phyloP scores from a whole-genome alignment of 2,888 invertebrate genomes.

The Himalopsyche japonica region DNA sequence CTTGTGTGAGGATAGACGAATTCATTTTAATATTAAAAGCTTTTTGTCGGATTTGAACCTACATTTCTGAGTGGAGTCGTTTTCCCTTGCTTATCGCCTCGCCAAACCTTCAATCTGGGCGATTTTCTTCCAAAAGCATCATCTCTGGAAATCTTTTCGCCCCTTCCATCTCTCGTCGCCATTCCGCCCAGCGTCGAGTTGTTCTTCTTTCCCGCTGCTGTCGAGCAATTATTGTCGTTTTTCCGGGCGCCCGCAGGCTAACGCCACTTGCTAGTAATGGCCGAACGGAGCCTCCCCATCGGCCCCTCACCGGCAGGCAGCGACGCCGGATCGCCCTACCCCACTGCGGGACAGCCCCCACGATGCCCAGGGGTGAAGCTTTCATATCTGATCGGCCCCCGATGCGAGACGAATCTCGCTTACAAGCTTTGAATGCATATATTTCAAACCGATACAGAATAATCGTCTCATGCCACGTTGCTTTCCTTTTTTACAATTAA shows the following conservation, averaged over 20 bases:
- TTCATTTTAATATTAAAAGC: neutral
- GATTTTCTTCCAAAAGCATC: neutral
- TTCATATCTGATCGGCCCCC: neutral
- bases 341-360: neutral
- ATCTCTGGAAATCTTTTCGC: neutral
- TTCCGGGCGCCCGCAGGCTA: conserved; percentile 51
- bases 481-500: no score
- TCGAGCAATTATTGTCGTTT: conserved; percentile 53
- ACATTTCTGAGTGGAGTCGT: neutral
- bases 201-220: neutral
- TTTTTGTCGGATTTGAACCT: neutral
- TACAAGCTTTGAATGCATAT: neutral
- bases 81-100: neutral
- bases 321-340: conserved; percentile 4
- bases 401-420: neutral
- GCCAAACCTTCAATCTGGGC: neutral
- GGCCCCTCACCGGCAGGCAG: conserved; percentile 3
- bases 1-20: no score
- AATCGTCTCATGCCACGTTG: no score
- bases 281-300: conserved; percentile 35
- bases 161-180: neutral
- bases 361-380: conserved; percentile 12
- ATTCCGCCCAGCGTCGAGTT: neutral
- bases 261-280: conserved; percentile 70
- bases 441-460: no score